Evolutionary conservation across 2,888 invertebrate species (phyloP).

Genomic region (Plebejus melissa): DNA sequence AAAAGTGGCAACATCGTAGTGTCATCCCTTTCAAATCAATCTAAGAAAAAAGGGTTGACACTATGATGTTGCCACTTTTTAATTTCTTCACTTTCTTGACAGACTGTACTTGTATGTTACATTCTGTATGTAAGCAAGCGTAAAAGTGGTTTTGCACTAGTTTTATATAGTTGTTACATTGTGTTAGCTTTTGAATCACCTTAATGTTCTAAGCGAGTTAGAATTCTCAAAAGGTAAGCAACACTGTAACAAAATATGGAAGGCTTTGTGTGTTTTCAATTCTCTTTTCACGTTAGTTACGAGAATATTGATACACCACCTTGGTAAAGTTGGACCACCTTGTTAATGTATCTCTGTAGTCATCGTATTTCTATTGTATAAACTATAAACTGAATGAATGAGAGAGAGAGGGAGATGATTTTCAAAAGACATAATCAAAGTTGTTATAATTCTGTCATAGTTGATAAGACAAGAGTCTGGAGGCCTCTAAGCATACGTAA

Average conservation of each 20-base stretch:
- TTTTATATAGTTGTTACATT: background rate
- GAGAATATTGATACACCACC: background rate
- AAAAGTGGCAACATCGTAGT: too few relatives aligned
- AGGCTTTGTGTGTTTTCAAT: background rate
- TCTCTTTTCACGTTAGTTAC: background rate
- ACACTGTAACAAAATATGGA: background rate
- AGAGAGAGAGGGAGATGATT: background rate
- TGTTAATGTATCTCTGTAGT: background rate
- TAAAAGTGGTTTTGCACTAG: background rate
- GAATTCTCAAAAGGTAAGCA: slow-evolving; percentile 11
- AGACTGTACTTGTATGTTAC: background rate
- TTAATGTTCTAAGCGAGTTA: background rate
- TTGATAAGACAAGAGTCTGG: too few relatives aligned
- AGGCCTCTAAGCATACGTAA: too few relatives aligned
- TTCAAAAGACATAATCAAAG: background rate
- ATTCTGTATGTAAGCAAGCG: background rate
- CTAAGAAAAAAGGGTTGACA: too few relatives aligned
- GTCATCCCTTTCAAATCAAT: too few relatives aligned
- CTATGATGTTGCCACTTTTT: too few relatives aligned
- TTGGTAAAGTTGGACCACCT: background rate
- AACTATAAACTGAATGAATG: too few relatives aligned
- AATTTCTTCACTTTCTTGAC: too few relatives aligned
- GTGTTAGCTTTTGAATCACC: background rate
- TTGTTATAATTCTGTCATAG: too few relatives aligned
- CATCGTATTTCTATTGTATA: background rate